Evolutionary conservation across 2,113 vertebrate species (phyloP).

Genomic region (Mungos mungo): DNA sequence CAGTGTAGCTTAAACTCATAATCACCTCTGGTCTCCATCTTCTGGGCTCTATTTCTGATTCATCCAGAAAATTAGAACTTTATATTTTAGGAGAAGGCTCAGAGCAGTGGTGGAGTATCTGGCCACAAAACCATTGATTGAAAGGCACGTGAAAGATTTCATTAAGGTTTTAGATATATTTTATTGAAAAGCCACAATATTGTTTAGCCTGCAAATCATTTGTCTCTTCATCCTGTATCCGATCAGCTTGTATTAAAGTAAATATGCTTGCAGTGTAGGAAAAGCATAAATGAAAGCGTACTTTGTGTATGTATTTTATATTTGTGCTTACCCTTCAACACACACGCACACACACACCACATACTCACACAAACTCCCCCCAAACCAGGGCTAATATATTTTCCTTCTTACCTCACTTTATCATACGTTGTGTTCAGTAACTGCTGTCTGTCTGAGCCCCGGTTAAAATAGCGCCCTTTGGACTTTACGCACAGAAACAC

Average conservation of each 20-base stretch:
- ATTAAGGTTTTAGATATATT: neutral
- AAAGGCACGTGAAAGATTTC: neutral
- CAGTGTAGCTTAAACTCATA: neutral
- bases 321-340: neutral
- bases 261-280: neutral
- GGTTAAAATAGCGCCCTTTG: conserved; percentile 35
- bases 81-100: neutral
- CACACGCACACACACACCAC: neutral
- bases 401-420: neutral
- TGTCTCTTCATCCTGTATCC: neutral
- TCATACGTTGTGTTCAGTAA: neutral
- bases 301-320: neutral
- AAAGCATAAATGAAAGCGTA: neutral
- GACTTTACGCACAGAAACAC: neutral
- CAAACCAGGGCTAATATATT: neutral
- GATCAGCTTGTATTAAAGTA: neutral
- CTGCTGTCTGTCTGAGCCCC: conserved; percentile 10
- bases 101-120: neutral
- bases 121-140: neutral
- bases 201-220: neutral
- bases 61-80: neutral
- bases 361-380: neutral
- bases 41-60: neutral
- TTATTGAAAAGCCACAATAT: neutral
- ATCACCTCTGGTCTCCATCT: neutral